phyloP scores from a whole-genome alignment of 2,888 invertebrate genomes.

The Archips xylosteana region DNA sequence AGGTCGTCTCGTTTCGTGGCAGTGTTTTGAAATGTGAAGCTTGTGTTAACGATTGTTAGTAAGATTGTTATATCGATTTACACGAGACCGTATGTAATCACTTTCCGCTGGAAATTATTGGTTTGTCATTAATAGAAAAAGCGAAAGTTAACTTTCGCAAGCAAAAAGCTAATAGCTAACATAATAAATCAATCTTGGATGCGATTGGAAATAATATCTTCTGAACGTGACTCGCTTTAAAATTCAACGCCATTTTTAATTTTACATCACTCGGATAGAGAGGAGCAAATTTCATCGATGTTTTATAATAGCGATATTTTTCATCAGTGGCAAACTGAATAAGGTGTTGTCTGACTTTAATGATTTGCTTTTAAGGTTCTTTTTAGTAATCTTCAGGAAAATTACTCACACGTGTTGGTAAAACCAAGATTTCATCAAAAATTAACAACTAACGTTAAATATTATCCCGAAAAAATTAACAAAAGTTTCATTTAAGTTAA shows the following conservation, averaged over 20 bases:
- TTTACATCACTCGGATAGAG: conserved; percentile 3
- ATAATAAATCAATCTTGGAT: not conserved
- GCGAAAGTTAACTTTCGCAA: conserved; percentile 18
- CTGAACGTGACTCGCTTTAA: conserved; percentile 22
- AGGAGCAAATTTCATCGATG: conserved; percentile 17
- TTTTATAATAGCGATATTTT: not conserved
- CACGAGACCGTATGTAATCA: too few species aligned
- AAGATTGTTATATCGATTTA: too few species aligned
- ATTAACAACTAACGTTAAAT: too few species aligned
- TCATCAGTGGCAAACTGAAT: not conserved
- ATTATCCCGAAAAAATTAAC: too few species aligned
- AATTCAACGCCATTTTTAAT: conserved; percentile 25
- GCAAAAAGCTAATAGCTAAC: not conserved
- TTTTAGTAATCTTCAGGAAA: too few species aligned
- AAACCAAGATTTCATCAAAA: too few species aligned
- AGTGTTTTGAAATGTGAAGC: conserved; percentile 10
- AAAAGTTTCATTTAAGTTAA: too few species aligned
- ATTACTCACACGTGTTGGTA: too few species aligned
- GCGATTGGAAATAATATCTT: conserved; percentile 18
- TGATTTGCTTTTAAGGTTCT: not conserved
- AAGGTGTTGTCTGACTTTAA: not conserved
- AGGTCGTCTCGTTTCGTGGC: conserved; percentile 14
- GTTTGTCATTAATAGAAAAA: conserved; percentile 15
- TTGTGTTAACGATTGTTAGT: not conserved
- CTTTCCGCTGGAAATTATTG: conserved; percentile 1